These are phyloP conservation scores for Archivesica marissinica DNA, from an alignment of 1,140 invertebrate genomes.

Conservation along the genomic window DNA sequence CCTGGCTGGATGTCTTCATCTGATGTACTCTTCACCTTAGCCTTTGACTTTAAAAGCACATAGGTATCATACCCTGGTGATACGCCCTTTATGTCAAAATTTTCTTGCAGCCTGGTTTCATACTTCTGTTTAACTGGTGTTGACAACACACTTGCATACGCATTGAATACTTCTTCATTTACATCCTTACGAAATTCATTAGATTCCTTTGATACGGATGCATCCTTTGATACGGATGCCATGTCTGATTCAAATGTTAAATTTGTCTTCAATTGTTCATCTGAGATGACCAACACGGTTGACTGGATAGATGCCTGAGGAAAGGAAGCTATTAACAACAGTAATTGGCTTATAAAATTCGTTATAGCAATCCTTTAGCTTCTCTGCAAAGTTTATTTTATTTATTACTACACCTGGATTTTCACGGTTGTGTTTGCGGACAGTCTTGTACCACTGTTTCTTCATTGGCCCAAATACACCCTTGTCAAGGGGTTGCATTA, in stretches of 20 bases:
- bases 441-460: constrained; percentile 45
- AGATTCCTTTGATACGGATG: too few relatives aligned
- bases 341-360: constrained; percentile 63
- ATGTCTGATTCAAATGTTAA: constrained; percentile 7
- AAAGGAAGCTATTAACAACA: constrained; percentile 58
- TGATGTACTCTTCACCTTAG: too few relatives aligned
- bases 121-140: constrained; percentile 33
- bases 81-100: background rate
- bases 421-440: constrained; percentile 50
- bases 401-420: constrained; percentile 44
- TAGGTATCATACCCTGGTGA: constrained; percentile 28
- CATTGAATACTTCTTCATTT: background rate
- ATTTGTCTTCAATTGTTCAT: constrained; percentile 34
- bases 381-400: constrained; percentile 63
- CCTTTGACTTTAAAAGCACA: background rate
- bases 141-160: constrained; percentile 14
- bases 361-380: constrained; percentile 59
- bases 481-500: constrained; percentile 65
- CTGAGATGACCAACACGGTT: constrained; percentile 27
- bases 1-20: too few relatives aligned
- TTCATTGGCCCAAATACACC: constrained; percentile 62
- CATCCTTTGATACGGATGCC: too few relatives aligned
- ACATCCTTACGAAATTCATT: too few relatives aligned
- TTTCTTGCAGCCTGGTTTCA: constrained; percentile 14
- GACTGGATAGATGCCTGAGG: constrained; percentile 55